Percentiles rank a stretch among this genome's conserved stretches.
Conservation (phyloP, 1,140 invertebrate genomes). For the Heterodera carotae region DNA sequence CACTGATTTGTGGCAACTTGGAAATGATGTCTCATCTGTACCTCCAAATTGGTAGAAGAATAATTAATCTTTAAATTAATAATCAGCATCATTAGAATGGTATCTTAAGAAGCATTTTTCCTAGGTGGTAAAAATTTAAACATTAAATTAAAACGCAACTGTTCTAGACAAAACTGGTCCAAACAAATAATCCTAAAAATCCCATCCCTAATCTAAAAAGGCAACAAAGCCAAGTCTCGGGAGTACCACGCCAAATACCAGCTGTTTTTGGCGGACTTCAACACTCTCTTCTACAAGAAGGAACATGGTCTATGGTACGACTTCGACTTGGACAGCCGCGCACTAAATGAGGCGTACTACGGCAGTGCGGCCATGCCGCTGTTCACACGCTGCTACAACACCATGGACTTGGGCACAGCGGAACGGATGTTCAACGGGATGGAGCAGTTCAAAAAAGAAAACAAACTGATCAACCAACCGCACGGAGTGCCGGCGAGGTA, state of each 20-base stretch:
- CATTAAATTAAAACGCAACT: too few species aligned
- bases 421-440: not conserved
- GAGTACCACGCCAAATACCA: not conserved
- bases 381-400: conserved; percentile 7
- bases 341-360: conserved; percentile 17
- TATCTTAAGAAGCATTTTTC: too few species aligned
- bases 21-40: not conserved
- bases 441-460: not conserved
- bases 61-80: too few species aligned
- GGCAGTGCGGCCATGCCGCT: conserved; percentile 22
- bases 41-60: not conserved
- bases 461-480: not conserved
- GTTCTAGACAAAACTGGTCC: too few species aligned
- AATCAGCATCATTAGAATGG: too few species aligned
- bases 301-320: conserved; percentile 16
- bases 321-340: conserved; percentile 1
- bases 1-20: not conserved
- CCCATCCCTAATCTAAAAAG: not conserved
- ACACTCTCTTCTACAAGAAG: conserved; percentile 3
- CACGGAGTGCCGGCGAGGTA: not conserved
- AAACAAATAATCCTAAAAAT: too few species aligned
- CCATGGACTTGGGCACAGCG: not conserved
- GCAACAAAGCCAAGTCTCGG: not conserved
- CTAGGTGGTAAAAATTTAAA: too few species aligned
- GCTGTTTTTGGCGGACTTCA: not conserved